phyloP scores from a whole-genome alignment of 2,797 vertebrate species.

The Catostomus latipinnis region DNA sequence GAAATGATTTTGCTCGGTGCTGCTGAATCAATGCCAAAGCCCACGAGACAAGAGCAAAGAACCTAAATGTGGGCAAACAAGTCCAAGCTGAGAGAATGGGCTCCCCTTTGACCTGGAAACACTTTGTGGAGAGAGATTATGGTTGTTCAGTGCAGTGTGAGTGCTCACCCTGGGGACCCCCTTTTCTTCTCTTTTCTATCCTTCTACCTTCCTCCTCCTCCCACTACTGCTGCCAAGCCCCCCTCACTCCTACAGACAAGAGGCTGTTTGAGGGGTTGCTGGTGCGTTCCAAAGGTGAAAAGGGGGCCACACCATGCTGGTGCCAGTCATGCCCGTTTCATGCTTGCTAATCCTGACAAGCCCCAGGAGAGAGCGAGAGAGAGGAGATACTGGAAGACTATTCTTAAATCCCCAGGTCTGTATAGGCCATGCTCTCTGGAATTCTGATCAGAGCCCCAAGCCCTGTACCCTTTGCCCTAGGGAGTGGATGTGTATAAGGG shows the following conservation, averaged over 20 bases:
- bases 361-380: conserved; percentile 40
- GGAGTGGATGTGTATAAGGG: conserved; percentile 31
- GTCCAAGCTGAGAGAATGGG: conserved; percentile 57
- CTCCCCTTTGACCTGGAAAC: conserved; percentile 81
- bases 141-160: conserved; percentile 83
- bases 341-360: conserved; percentile 59
- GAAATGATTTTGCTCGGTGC: conserved; percentile 36
- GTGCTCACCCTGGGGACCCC: conserved; percentile 79
- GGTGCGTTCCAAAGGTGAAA: conserved; percentile 78
- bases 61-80: conserved; percentile 52
- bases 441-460: conserved; percentile 60
- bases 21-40: conserved; percentile 49
- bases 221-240: conserved; percentile 61
- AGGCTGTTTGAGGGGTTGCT: conserved; percentile 64
- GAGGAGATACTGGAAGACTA: conserved; percentile 37
- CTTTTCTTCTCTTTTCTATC: conserved; percentile 51
- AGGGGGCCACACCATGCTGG: conserved; percentile 74
- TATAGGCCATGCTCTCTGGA: conserved; percentile 51
- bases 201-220: conserved; percentile 57
- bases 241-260: conserved; percentile 55
- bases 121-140: conserved; percentile 82
- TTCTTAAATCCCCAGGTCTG: conserved; percentile 45
- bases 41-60: conserved; percentile 48
- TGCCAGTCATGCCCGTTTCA: conserved; percentile 62
- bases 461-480: conserved; percentile 53